Percentiles rank a stretch among this genome's conserved stretches.
These are phyloP conservation scores for Iphiclides podalirius DNA, from an alignment of 2,888 invertebrate genomes.

Conservation along the genomic window DNA sequence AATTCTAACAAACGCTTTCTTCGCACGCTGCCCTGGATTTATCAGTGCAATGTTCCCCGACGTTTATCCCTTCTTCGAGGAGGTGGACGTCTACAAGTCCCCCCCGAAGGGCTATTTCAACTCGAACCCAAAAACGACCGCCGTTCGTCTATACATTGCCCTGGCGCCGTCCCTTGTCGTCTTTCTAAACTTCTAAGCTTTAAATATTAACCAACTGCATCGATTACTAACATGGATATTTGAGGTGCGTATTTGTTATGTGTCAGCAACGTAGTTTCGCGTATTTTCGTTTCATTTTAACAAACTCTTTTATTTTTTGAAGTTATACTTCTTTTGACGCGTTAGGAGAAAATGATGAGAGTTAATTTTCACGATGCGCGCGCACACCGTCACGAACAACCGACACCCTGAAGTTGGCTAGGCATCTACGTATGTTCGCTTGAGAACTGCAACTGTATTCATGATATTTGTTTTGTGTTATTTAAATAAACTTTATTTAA, in stretches of 20 bases:
- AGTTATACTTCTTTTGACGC: too few relatives aligned
- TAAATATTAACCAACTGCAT: not conserved
- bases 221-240: slow-evolving; percentile 12
- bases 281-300: too few relatives aligned
- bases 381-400: too few relatives aligned
- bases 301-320: too few relatives aligned
- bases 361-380: too few relatives aligned
- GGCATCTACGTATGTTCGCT: too few relatives aligned
- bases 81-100: slow-evolving; percentile 54
- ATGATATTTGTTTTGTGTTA: too few relatives aligned
- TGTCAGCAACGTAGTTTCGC: too few relatives aligned
- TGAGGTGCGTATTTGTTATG: slow-evolving; percentile 15
- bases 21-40: slow-evolving; percentile 58
- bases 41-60: slow-evolving; percentile 58
- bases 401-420: too few relatives aligned
- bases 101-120: slow-evolving; percentile 56
- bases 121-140: slow-evolving; percentile 26
- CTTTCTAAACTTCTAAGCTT: slow-evolving; percentile 4
- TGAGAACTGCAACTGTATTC: too few relatives aligned
- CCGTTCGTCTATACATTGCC: slow-evolving; percentile 12
- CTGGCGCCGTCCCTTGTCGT: slow-evolving; percentile 22
- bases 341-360: too few relatives aligned
- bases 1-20: slow-evolving; percentile 25
- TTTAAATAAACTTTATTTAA: too few relatives aligned
- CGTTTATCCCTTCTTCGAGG: slow-evolving; percentile 62